Conservation (phyloP, 2,113 vertebrate species). For the Pluvialis apricaria region DNA sequence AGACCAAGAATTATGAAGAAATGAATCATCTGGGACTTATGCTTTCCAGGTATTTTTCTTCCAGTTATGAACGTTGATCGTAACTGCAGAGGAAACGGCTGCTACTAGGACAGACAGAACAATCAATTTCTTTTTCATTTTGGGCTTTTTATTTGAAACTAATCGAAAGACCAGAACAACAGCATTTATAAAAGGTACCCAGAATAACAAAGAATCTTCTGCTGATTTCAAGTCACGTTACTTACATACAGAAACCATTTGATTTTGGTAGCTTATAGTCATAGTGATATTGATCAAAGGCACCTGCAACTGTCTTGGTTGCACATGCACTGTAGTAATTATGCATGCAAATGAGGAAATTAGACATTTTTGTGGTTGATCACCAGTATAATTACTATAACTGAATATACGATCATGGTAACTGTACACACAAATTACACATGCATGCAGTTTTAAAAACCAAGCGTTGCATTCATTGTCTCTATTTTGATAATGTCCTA, state of each 20-base stretch:
- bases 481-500: background rate
- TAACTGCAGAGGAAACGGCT: background rate
- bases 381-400: constrained; percentile 29
- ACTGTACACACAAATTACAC: constrained; percentile 37
- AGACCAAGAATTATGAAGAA: background rate
- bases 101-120: constrained; percentile 9
- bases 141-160: constrained; percentile 60
- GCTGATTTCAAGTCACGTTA: constrained; percentile 26
- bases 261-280: constrained; percentile 29
- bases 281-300: constrained; percentile 29
- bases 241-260: constrained; percentile 25
- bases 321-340: constrained; percentile 54
- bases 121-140: constrained; percentile 14
- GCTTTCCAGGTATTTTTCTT: constrained; percentile 1
- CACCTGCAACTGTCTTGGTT: constrained; percentile 57
- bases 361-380: background rate
- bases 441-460: constrained; percentile 43
- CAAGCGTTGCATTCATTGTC: background rate
- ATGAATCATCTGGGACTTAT: background rate
- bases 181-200: constrained; percentile 49
- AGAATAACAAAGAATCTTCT: constrained; percentile 19
- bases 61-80: fast-evolving
- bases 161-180: background rate
- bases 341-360: constrained; percentile 51
- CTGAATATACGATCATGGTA: constrained; percentile 20